Evolutionary conservation across 1,140 invertebrate genomes (phyloP).

Genomic region (Micrasema minimum): DNA sequence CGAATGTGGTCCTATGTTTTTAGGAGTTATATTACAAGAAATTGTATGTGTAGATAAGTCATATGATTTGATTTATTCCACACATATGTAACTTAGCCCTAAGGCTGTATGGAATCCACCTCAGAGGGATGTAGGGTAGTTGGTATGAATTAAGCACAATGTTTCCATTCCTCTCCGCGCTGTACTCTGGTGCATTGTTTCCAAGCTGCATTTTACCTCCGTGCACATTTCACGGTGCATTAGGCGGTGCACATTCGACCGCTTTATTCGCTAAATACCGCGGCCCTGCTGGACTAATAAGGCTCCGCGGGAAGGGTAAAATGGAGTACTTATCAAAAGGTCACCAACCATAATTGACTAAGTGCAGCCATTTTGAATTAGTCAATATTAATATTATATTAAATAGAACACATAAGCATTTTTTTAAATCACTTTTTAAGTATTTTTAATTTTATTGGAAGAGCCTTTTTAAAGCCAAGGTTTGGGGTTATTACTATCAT

Average conservation of each 20-base stretch:
- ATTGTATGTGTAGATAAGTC: too few species aligned
- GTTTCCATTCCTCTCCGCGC: conserved; percentile 16
- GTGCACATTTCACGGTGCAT: conserved; percentile 34
- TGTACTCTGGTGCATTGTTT: conserved; percentile 20
- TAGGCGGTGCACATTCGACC: conserved; percentile 33
- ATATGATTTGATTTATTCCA: too few species aligned
- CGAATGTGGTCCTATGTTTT: too few species aligned
- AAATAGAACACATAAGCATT: too few species aligned
- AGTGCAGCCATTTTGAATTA: too few species aligned
- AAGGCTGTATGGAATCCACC: background rate
- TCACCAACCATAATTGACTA: too few species aligned
- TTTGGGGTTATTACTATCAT: too few species aligned
- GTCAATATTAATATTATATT: too few species aligned
- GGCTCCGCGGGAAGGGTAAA: background rate
- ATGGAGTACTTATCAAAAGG: background rate
- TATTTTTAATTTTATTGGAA: too few species aligned
- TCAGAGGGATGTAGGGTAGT: background rate
- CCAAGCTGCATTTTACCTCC: conserved; percentile 32
- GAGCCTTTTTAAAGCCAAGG: too few species aligned
- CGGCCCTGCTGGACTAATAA: background rate
- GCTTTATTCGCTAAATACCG: conserved; percentile 39
- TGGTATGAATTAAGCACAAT: conserved; percentile 24
- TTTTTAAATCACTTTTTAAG: too few species aligned
- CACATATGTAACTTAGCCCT: background rate
- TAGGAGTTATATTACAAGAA: too few species aligned